Conservation (phyloP, 2,797 vertebrate genomes). For the Sciurus carolinensis region DNA sequence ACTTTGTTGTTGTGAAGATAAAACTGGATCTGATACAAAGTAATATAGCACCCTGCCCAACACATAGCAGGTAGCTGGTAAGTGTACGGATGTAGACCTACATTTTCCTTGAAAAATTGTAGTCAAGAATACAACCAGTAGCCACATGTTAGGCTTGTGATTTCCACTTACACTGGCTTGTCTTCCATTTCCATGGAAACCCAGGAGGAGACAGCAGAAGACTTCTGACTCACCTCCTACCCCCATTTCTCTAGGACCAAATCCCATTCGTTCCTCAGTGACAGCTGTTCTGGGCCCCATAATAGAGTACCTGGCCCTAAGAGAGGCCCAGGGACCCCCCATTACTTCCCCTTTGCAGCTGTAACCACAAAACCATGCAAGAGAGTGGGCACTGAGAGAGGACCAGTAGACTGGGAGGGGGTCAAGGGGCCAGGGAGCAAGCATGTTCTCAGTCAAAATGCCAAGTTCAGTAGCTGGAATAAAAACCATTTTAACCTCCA, state of each 20-base stretch:
- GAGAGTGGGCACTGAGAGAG: background rate
- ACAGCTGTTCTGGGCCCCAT: background rate
- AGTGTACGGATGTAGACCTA: background rate
- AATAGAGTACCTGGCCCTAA: background rate
- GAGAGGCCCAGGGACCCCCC: background rate
- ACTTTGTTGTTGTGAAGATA: background rate
- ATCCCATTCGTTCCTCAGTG: background rate
- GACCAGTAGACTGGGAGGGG: background rate
- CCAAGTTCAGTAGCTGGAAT: slow-evolving; percentile 88
- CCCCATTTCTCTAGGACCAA: background rate
- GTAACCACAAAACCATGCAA: background rate
- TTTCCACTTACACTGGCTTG: background rate
- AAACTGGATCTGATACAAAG: background rate
- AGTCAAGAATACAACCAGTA: background rate
- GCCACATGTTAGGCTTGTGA: background rate
- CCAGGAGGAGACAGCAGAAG: background rate
- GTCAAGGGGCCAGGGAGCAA: slow-evolving; percentile 54
- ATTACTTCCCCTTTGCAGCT: background rate
- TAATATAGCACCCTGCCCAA: background rate
- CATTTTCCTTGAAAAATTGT: background rate
- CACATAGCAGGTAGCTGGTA: background rate
- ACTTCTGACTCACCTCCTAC: background rate
- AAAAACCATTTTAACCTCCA: slow-evolving; percentile 87
- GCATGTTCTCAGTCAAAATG: slow-evolving; percentile 82
- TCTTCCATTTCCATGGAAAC: background rate